A percentile compares a stretch with the other conserved stretches of the same genome.
Evolutionary conservation across 2,888 invertebrate species (phyloP).

Genomic region (Cosmia trapezina): DNA sequence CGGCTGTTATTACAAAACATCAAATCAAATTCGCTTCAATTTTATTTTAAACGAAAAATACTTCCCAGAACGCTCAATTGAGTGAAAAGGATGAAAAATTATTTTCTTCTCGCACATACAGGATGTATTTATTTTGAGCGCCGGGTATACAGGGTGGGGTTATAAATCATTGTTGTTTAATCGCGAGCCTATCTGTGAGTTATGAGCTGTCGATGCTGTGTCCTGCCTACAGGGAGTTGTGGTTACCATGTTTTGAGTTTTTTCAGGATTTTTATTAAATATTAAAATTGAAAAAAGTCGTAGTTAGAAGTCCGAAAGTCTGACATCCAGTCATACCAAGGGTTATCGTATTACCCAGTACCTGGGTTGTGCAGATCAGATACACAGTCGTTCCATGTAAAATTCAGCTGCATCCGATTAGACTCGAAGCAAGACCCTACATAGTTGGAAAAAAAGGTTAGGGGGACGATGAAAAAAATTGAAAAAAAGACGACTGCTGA

Average conservation of each 20-base stretch:
- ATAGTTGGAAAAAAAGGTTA: neutral
- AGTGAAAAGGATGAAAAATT: conserved; percentile 46
- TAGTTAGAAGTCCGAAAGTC: neutral
- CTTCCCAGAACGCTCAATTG: neutral
- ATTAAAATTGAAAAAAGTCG: neutral
- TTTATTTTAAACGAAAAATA: neutral
- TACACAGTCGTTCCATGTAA: neutral
- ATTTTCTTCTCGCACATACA: conserved; percentile 18
- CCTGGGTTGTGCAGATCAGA: neutral
- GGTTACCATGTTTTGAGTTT: conserved; percentile 12
- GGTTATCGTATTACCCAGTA: neutral
- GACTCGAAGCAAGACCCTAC: neutral
- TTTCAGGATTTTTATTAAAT: neutral
- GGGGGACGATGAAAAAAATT: neutral
- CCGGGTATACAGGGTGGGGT: conserved; percentile 20
- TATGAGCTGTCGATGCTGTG: conserved; percentile 67
- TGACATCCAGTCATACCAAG: neutral
- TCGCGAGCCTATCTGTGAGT: conserved; percentile 66
- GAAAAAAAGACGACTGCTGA: too few species aligned
- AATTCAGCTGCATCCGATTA: neutral
- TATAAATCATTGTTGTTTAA: conserved; percentile 68
- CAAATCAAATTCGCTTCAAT: neutral
- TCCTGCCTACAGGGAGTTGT: conserved; percentile 24
- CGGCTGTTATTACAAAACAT: too few species aligned
- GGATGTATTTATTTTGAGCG: conserved; percentile 34